Conservation (phyloP, 2,888 invertebrate species). For the Rambutsinella grinnellia region DNA sequence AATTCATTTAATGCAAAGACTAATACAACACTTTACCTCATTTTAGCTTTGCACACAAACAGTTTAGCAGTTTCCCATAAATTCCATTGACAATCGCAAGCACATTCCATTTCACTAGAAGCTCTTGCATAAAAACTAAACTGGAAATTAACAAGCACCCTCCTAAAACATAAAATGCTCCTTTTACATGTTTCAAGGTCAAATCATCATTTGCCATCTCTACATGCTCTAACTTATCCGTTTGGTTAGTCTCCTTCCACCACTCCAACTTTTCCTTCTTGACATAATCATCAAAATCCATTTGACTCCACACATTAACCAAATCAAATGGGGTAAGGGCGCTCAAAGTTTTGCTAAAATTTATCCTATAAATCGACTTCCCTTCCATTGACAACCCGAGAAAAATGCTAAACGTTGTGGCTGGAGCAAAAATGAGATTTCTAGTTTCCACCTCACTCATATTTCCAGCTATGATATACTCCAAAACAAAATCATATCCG, state of each 20-base stretch:
- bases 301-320: constrained; percentile 44
- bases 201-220: constrained; percentile 31
- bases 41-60: too few relatives aligned
- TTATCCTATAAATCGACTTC: constrained; percentile 51
- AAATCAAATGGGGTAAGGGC: constrained; percentile 45
- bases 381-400: constrained; percentile 42
- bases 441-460: constrained; percentile 43
- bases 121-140: constrained; percentile 17
- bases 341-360: constrained; percentile 49
- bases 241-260: constrained; percentile 55
- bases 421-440: constrained; percentile 51
- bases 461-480: constrained; percentile 44
- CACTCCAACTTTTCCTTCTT: constrained; percentile 50
- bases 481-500: constrained; percentile 47
- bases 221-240: constrained; percentile 27
- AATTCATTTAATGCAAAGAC: too few relatives aligned
- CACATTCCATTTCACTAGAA: too few relatives aligned
- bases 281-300: constrained; percentile 55
- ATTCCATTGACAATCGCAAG: too few relatives aligned
- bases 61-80: too few relatives aligned
- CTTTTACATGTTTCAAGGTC: constrained; percentile 55
- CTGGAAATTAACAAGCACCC: constrained; percentile 13
- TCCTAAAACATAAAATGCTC: constrained; percentile 38
- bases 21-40: too few relatives aligned
- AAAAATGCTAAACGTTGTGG: constrained; percentile 51